A percentile compares a stretch with the other conserved stretches of the same genome.
These are phyloP conservation scores for Athetis lepigone DNA, from an alignment of 2,888 invertebrate species.

Conservation along the genomic window DNA sequence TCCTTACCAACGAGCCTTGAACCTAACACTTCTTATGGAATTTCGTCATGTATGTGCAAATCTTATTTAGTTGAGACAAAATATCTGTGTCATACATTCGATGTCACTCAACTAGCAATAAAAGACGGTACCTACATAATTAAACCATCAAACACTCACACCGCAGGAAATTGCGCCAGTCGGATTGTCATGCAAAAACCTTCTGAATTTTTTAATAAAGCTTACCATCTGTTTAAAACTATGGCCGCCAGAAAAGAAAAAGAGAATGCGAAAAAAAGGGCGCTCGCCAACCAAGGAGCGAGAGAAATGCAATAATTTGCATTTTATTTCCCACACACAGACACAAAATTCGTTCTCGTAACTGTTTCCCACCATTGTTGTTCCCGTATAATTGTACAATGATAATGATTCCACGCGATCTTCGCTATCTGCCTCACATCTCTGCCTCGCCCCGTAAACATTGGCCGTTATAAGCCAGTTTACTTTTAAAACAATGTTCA, in stretches of 20 bases:
- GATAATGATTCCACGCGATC: conserved; percentile 79
- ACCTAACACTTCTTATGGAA: conserved; percentile 5
- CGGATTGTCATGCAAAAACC: conserved; percentile 37
- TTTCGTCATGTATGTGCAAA: conserved; percentile 19
- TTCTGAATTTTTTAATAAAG: conserved; percentile 44
- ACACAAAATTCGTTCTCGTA: conserved; percentile 79
- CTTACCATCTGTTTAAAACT: conserved; percentile 50
- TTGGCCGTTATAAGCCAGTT: conserved; percentile 58
- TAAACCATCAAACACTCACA: background rate
- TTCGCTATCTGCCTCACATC: conserved; percentile 69
- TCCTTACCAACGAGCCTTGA: conserved; percentile 1
- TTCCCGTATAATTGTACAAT: conserved; percentile 77
- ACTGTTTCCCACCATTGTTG: conserved; percentile 85
- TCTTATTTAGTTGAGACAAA: background rate
- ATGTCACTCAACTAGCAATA: background rate
- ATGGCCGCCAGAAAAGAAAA: conserved; percentile 42
- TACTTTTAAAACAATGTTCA: conserved; percentile 60
- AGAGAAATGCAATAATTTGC: conserved; percentile 82
- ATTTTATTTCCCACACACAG: conserved; percentile 78
- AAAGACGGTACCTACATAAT: conserved; percentile 2
- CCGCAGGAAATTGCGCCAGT: conserved; percentile 16
- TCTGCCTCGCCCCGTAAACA: conserved; percentile 61
- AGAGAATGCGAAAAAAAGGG: conserved; percentile 53
- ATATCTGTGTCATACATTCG: background rate
- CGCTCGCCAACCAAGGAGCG: conserved; percentile 47